These are phyloP conservation scores for Cinara cedri DNA, from an alignment of 2,888 invertebrate genomes.

Conservation along the genomic window DNA sequence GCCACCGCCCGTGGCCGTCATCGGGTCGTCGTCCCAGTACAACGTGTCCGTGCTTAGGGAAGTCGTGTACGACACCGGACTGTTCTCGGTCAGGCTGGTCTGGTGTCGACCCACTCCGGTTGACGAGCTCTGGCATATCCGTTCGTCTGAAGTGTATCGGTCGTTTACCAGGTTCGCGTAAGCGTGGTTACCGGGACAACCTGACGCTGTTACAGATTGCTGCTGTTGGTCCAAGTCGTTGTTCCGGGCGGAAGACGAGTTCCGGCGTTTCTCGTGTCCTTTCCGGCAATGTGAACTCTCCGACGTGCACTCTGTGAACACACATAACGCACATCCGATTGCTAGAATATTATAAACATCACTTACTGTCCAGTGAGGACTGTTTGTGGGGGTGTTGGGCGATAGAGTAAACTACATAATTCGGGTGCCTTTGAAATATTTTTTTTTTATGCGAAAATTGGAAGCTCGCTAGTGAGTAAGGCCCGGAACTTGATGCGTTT, in stretches of 20 bases:
- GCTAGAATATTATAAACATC: slow-evolving; percentile 15
- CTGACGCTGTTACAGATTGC: background rate
- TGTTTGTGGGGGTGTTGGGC: no score
- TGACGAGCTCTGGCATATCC: slow-evolving; percentile 46
- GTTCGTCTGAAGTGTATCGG: slow-evolving; percentile 46
- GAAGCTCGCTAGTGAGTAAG: no score
- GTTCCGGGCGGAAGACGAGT: slow-evolving; percentile 8
- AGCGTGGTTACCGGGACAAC: slow-evolving; percentile 9
- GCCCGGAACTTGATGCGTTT: no score
- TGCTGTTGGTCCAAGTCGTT: background rate
- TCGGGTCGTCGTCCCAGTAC: slow-evolving; percentile 72
- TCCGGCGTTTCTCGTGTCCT: slow-evolving; percentile 43
- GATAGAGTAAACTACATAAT: no score
- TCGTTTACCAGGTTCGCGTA: slow-evolving; percentile 31
- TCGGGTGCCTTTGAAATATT: no score
- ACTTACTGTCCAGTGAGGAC: no score
- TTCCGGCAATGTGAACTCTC: slow-evolving; percentile 44
- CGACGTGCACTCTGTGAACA: slow-evolving; percentile 51
- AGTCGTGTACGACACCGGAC: slow-evolving; percentile 81
- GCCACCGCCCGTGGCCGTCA: slow-evolving; percentile 44
- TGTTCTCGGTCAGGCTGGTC: slow-evolving; percentile 68
- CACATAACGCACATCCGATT: slow-evolving; percentile 14
- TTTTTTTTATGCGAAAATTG: no score
- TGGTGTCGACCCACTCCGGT: slow-evolving; percentile 64
- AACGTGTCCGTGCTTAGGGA: slow-evolving; percentile 85